These are phyloP conservation scores for Melanotaenia pygmaea DNA, from an alignment of 2,797 vertebrate species.

Conservation along the genomic window DNA sequence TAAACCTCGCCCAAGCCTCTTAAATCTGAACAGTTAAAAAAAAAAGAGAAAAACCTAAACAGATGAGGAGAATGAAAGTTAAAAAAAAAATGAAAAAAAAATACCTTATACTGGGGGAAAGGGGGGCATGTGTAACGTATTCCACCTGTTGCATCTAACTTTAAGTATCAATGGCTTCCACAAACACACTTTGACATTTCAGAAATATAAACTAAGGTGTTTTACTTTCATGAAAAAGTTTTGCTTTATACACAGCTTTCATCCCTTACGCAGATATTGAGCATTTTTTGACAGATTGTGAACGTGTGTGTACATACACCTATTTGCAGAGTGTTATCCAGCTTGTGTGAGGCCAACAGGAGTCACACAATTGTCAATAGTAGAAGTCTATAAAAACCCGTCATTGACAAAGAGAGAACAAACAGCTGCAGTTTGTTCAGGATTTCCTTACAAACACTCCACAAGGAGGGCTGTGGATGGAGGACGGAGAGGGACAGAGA, in stretches of 20 bases:
- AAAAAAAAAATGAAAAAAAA: background rate
- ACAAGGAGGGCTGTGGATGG: slow-evolving; percentile 53
- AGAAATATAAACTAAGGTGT: background rate
- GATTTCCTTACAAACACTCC: slow-evolving; percentile 88
- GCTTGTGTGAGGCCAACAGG: slow-evolving; percentile 82
- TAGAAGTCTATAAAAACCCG: slow-evolving; percentile 85
- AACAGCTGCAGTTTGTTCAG: slow-evolving; percentile 86
- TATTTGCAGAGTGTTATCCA: slow-evolving; percentile 88
- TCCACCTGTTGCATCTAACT: background rate
- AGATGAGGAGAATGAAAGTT: background rate
- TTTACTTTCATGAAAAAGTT: background rate
- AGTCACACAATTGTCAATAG: slow-evolving; percentile 85
- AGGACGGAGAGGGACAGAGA: slow-evolving; percentile 26
- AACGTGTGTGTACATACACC: slow-evolving; percentile 80
- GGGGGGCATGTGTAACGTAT: background rate
- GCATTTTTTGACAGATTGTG: slow-evolving; percentile 54
- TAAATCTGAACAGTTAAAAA: background rate
- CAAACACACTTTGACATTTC: background rate
- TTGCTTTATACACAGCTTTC: background rate
- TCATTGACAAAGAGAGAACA: slow-evolving; percentile 86
- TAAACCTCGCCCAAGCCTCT: background rate
- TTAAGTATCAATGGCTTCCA: background rate
- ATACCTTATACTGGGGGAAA: background rate
- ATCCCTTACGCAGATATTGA: slow-evolving; percentile 36
- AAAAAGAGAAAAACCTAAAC: background rate